phyloP scores from a whole-genome alignment of 2,888 invertebrate genomes.

The Odontocolon sp. region DNA sequence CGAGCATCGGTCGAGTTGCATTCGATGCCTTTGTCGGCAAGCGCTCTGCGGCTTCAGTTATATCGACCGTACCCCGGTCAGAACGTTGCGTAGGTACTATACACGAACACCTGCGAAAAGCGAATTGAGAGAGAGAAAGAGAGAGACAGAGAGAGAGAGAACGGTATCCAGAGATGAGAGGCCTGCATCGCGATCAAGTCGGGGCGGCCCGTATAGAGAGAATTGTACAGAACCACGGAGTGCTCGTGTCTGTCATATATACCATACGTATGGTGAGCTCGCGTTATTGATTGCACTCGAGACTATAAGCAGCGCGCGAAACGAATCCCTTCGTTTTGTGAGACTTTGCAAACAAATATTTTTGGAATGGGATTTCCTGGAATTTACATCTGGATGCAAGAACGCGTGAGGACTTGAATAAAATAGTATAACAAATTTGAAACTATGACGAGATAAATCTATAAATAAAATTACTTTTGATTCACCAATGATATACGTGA shows the following conservation, averaged over 20 bases:
- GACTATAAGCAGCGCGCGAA: slow-evolving; percentile 73
- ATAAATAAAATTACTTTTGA: no score
- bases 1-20: slow-evolving; percentile 68
- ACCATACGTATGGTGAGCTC: slow-evolving; percentile 62
- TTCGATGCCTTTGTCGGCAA: slow-evolving; percentile 73
- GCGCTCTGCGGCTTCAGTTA: slow-evolving; percentile 70
- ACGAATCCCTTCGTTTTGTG: slow-evolving; percentile 17
- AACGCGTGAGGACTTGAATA: background rate
- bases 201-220: slow-evolving; percentile 36
- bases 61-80: slow-evolving; percentile 40
- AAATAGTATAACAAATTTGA: background rate
- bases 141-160: slow-evolving; percentile 78
- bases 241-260: slow-evolving; percentile 49
- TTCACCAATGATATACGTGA: no score
- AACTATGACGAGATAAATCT: no score
- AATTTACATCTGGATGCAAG: background rate
- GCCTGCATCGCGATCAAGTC: slow-evolving; percentile 62
- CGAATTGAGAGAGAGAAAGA: slow-evolving; percentile 77
- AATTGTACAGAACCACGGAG: slow-evolving; percentile 25
- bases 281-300: slow-evolving; percentile 75
- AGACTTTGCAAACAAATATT: slow-evolving; percentile 17
- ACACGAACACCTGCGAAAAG: slow-evolving; percentile 51
- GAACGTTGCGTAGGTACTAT: slow-evolving; percentile 49
- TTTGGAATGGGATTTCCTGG: slow-evolving; percentile 6
- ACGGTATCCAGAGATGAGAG: slow-evolving; percentile 65